Evolutionary conservation across 1,140 invertebrate genomes (phyloP).

Genomic region (Drosophila ogumai): DNA sequence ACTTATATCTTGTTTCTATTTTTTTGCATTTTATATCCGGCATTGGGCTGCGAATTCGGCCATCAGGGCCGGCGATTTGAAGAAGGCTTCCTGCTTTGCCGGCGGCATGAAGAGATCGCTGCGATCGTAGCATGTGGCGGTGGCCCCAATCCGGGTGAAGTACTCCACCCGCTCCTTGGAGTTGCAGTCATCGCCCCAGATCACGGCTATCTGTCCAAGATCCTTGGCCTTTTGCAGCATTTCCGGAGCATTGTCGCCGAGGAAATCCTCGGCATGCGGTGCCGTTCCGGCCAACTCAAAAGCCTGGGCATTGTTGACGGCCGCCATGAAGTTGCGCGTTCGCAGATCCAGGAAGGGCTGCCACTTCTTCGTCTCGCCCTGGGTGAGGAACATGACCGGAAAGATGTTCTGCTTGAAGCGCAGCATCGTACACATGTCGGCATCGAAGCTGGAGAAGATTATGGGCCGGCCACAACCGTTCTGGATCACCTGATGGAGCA

Average conservation of each 20-base stretch:
- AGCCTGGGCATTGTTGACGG: constrained; percentile 92
- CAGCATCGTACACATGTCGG: constrained; percentile 96
- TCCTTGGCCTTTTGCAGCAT: constrained; percentile 91
- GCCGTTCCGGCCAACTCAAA: constrained; percentile 94
- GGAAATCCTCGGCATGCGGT: constrained; percentile 95
- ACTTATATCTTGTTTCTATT: neutral
- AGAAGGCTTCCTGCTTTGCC: constrained; percentile 70
- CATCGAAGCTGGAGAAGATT: constrained; percentile 97
- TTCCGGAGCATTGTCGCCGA: constrained; percentile 89
- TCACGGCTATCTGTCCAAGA: constrained; percentile 93
- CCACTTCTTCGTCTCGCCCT: constrained; percentile 93
- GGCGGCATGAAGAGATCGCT: constrained; percentile 87
- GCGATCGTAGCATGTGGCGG: constrained; percentile 97
- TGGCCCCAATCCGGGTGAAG: constrained; percentile 93
- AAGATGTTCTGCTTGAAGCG: constrained; percentile 97
- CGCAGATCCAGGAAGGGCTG: constrained; percentile 93
- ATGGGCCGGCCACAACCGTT: constrained; percentile 92
- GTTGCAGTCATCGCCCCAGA: constrained; percentile 98
- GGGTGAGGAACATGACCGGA: constrained; percentile 96
- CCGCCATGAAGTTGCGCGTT: constrained; percentile 91
- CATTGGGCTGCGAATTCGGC: constrained; percentile 77
- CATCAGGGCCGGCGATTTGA: constrained; percentile 70
- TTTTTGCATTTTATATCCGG: constrained; percentile 40
- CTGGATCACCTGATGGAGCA: constrained; percentile 91
- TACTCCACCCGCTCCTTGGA: constrained; percentile 92